These are phyloP conservation scores for Cheilosia scutellata DNA, from an alignment of 2,888 invertebrate genomes.

Conservation along the genomic window DNA sequence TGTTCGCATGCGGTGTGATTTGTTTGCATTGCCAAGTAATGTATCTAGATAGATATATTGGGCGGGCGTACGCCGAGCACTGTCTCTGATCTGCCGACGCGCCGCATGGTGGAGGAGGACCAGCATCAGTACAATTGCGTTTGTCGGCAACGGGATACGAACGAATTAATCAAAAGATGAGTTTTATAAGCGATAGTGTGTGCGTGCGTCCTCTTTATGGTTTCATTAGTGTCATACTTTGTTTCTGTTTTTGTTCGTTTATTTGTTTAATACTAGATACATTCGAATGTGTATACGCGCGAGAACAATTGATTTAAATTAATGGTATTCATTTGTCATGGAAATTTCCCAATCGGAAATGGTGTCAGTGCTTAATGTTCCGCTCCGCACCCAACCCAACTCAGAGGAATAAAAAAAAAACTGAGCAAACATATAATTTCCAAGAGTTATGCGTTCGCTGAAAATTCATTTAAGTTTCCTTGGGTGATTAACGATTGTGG, in stretches of 20 bases:
- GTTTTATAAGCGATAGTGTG: slow-evolving; percentile 17
- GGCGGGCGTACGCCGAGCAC: slow-evolving; percentile 29
- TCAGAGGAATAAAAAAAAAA: not conserved
- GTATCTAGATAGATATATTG: slow-evolving; percentile 46
- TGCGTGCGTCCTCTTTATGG: slow-evolving; percentile 60
- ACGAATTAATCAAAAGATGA: slow-evolving; percentile 72
- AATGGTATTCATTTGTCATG: slow-evolving; percentile 64
- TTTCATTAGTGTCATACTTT: slow-evolving; percentile 73
- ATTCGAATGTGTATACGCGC: slow-evolving; percentile 2
- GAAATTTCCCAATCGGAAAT: slow-evolving; percentile 68
- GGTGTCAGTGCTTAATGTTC: slow-evolving; percentile 58
- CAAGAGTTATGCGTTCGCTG: slow-evolving; percentile 27
- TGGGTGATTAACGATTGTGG: slow-evolving; percentile 42
- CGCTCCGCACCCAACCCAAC: not conserved
- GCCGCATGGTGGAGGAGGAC: not conserved
- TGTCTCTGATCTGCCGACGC: slow-evolving; percentile 28
- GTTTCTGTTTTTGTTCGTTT: slow-evolving; percentile 46
- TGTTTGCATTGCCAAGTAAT: slow-evolving; percentile 72
- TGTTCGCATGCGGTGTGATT: slow-evolving; percentile 74
- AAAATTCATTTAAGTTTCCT: slow-evolving; percentile 23
- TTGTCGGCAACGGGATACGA: slow-evolving; percentile 62
- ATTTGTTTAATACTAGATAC: slow-evolving; percentile 19
- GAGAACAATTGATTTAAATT: slow-evolving; percentile 74
- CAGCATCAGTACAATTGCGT: slow-evolving; percentile 23
- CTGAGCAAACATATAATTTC: slow-evolving; percentile 3